Percentiles rank a stretch among this genome's conserved stretches.
Evolutionary conservation across 2,888 invertebrate species (phyloP).

Genomic region (Cataglyphis livida): DNA sequence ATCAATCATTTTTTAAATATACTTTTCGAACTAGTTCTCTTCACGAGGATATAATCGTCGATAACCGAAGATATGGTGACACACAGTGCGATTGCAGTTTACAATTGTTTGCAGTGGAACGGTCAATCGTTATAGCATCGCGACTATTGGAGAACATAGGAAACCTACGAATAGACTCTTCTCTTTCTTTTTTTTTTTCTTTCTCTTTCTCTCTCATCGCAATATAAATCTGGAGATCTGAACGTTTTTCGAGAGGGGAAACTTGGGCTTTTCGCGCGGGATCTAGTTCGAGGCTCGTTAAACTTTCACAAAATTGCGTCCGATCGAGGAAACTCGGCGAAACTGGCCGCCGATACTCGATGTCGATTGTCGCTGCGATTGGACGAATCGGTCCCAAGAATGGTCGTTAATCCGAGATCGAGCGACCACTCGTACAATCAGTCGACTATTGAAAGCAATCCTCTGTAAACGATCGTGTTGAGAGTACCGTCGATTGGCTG

Average conservation of each 20-base stretch:
- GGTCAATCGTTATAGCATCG: slow-evolving; percentile 2
- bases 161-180: slow-evolving; percentile 7
- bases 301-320: slow-evolving; percentile 49
- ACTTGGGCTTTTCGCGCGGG: slow-evolving; percentile 28
- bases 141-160: slow-evolving; percentile 1
- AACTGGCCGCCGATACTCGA: slow-evolving; percentile 37
- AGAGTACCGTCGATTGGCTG: slow-evolving; percentile 60
- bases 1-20: slow-evolving; percentile 28
- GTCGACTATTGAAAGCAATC: slow-evolving; percentile 48
- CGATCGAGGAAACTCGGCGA: slow-evolving; percentile 13
- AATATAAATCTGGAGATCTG: slow-evolving; percentile 39
- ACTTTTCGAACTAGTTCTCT: neutral
- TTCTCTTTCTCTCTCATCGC: neutral
- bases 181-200: neutral
- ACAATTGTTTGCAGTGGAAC: slow-evolving; percentile 15
- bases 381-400: slow-evolving; percentile 54
- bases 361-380: slow-evolving; percentile 48
- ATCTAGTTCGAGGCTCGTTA: slow-evolving; percentile 42
- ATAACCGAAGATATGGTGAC: neutral
- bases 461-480: slow-evolving; percentile 1
- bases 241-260: slow-evolving; percentile 20
- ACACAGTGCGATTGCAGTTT: slow-evolving; percentile 1
- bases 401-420: slow-evolving; percentile 60
- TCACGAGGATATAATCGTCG: slow-evolving; percentile 25
- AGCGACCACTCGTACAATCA: slow-evolving; percentile 61